phyloP scores from a whole-genome alignment of 2,113 vertebrate species.

The Oncorhynchus gorbuscha region DNA sequence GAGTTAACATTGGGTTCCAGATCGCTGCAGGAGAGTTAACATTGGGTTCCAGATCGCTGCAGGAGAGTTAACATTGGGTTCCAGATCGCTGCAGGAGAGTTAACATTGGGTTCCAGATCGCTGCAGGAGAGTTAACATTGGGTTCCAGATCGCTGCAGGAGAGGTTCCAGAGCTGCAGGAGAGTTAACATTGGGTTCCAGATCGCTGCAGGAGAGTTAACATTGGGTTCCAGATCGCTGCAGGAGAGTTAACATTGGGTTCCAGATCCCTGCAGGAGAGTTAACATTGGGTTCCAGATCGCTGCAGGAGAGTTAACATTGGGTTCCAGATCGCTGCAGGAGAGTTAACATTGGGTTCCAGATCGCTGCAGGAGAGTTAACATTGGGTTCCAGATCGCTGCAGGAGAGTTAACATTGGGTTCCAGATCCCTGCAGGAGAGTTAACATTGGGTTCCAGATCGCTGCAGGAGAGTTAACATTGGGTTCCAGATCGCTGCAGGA shows the following conservation, averaged over 20 bases:
- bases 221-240: background rate
- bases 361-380: background rate
- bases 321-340: background rate
- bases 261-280: background rate
- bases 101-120: background rate
- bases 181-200: background rate
- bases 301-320: background rate
- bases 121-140: background rate
- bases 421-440: background rate
- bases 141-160: background rate
- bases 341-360: background rate
- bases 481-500: background rate
- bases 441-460: background rate
- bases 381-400: background rate
- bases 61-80: background rate
- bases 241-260: background rate
- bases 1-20: background rate
- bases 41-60: background rate
- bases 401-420: background rate
- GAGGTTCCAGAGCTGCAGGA: background rate
- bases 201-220: no score
- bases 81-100: background rate
- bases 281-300: background rate
- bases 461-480: background rate
- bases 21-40: background rate